phyloP scores from a whole-genome alignment of 2,797 vertebrate species.

The Paratrypauchen microcephalus region DNA sequence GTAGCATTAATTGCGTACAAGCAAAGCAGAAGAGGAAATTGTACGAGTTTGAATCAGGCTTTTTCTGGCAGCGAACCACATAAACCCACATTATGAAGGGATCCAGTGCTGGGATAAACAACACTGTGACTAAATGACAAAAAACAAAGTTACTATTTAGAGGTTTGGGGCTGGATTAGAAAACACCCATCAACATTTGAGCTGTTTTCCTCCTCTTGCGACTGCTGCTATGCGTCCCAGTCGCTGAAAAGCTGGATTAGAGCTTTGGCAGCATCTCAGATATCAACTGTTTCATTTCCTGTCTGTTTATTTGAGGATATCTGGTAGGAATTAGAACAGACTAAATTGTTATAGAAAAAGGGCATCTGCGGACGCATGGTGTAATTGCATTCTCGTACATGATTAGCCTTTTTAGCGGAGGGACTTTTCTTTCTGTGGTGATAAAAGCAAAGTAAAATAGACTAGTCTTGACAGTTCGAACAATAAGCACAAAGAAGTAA shows the following conservation, averaged over 20 bases:
- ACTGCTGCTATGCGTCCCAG: conserved; percentile 21
- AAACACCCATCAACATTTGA: conserved; percentile 44
- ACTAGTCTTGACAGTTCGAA: no score
- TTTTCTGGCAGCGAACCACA: conserved; percentile 39
- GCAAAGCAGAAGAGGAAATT: conserved; percentile 32
- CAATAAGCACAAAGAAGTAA: no score
- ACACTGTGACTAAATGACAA: conserved; percentile 45
- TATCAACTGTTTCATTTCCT: conserved; percentile 11
- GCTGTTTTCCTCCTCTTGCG: conserved; percentile 39
- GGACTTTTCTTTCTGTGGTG: not conserved
- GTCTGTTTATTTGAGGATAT: conserved; percentile 14
- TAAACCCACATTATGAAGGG: conserved; percentile 30
- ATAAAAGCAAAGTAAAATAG: no score
- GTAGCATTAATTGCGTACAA: conserved; percentile 40
- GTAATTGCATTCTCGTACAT: not conserved
- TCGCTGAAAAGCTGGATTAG: conserved; percentile 43
- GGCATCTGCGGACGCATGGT: not conserved
- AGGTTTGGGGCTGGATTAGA: conserved; percentile 31
- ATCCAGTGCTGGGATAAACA: conserved; percentile 33
- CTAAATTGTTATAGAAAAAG: conserved; percentile 2
- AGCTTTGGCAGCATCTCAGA: conserved; percentile 10
- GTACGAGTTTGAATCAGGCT: conserved; percentile 44
- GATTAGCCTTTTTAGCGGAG: not conserved
- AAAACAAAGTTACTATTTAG: conserved; percentile 48
- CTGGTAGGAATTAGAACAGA: conserved; percentile 6